Percentiles rank a stretch among this genome's conserved stretches.
phyloP scores from a whole-genome alignment of 2,113 vertebrate genomes.

The Notarius quadriscutis region DNA sequence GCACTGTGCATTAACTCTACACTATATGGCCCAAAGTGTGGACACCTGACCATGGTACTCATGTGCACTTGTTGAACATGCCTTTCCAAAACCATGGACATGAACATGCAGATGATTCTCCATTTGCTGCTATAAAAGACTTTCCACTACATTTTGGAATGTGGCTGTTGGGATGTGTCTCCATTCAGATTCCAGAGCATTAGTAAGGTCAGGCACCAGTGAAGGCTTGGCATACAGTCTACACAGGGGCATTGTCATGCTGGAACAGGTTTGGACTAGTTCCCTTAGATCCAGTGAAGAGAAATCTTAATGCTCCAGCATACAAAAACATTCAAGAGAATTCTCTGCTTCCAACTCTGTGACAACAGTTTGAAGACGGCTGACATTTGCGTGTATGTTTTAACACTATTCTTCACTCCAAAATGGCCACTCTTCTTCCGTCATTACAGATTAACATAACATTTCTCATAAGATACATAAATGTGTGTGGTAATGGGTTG shows the following conservation, averaged over 20 bases:
- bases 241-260: not conserved
- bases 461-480: not conserved
- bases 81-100: not conserved
- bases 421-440: not conserved
- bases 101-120: not conserved
- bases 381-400: not conserved
- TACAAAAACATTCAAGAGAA: not conserved
- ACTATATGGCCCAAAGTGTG: not conserved
- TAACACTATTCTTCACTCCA: not conserved
- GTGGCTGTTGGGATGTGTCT: not conserved
- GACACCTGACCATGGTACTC: not conserved
- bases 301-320: not conserved
- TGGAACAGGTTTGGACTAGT: not conserved
- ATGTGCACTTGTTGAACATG: not conserved
- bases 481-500: not conserved
- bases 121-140: not conserved
- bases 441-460: not conserved
- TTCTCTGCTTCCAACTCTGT: not conserved
- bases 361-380: not conserved
- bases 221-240: not conserved
- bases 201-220: not conserved
- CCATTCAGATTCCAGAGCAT: not conserved
- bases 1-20: not conserved
- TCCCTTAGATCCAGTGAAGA: not conserved
- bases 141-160: not conserved